Conservation (phyloP, 2,797 vertebrate species). For the Siniperca scherzeri region DNA sequence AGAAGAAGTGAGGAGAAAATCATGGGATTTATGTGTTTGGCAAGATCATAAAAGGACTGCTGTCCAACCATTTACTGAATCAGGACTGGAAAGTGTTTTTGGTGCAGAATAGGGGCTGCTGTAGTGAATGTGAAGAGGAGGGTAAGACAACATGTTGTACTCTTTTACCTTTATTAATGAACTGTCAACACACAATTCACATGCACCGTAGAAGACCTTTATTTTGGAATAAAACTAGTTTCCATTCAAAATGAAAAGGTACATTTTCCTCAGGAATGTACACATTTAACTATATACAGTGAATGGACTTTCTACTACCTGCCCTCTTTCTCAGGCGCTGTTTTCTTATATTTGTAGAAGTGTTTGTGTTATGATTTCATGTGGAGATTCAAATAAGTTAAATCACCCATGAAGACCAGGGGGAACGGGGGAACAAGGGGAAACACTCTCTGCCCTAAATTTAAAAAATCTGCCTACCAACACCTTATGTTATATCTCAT, state of each 20-base stretch:
- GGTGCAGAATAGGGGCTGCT: conserved; percentile 51
- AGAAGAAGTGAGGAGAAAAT: conserved; percentile 44
- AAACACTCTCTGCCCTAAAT: background rate
- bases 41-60: conserved; percentile 46
- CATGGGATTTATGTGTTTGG: conserved; percentile 65
- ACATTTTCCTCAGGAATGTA: background rate
- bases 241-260: conserved; percentile 9
- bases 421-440: no score
- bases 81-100: conserved; percentile 50
- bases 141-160: background rate
- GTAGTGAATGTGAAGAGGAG: conserved; percentile 16
- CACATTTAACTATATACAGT: background rate
- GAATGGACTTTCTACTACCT: no score
- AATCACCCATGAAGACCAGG: no score
- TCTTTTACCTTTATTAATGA: conserved; percentile 27
- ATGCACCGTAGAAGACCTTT: background rate
- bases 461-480: background rate
- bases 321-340: background rate
- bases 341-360: background rate
- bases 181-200: conserved; percentile 23
- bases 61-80: conserved; percentile 60
- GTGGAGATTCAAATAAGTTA: background rate
- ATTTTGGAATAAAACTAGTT: conserved; percentile 14
- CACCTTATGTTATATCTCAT: background rate
- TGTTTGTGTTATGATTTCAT: background rate